A percentile compares a stretch with the other conserved stretches of the same genome.
phyloP scores from a whole-genome alignment of 2,113 vertebrate species.

The Chaetorhynchus papuensis region DNA sequence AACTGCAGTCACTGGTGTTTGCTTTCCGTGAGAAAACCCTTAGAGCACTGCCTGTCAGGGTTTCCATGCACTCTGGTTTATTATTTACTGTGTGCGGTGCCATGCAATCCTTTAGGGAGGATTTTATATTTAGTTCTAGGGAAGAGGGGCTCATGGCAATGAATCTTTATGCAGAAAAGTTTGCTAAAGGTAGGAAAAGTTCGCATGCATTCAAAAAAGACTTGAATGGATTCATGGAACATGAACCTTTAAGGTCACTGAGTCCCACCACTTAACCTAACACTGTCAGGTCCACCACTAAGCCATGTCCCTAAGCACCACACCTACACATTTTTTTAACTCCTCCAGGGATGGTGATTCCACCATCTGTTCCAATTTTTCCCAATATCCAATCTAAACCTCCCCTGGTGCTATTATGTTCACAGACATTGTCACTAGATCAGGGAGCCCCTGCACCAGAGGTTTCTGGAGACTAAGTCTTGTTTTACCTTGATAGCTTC shows the following conservation, averaged over 20 bases:
- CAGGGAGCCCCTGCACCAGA: not conserved
- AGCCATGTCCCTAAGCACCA: not conserved
- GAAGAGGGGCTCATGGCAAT: not conserved
- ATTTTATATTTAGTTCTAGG: not conserved
- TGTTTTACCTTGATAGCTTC: not conserved
- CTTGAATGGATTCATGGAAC: not conserved
- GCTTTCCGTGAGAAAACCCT: not conserved
- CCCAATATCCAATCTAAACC: not conserved
- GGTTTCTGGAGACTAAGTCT: not conserved
- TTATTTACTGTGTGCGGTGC: not conserved
- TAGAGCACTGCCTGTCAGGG: rapidly evolving
- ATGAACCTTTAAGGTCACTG: rapidly evolving
- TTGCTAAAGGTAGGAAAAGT: not conserved
- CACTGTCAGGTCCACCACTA: not conserved
- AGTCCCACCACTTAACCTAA: not conserved
- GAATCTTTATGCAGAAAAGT: not conserved
- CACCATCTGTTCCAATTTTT: not conserved
- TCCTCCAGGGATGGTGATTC: not conserved
- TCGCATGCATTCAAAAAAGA: not conserved
- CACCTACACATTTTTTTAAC: not conserved
- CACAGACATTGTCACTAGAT: not conserved
- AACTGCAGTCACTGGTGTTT: rapidly evolving
- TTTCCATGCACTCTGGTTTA: not conserved
- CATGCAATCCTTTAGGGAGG: not conserved
- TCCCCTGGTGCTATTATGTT: not conserved